Percentiles rank a stretch among this genome's conserved stretches.
Evolutionary conservation across 2,113 vertebrate species (phyloP).

Genomic region (Calonectris borealis): DNA sequence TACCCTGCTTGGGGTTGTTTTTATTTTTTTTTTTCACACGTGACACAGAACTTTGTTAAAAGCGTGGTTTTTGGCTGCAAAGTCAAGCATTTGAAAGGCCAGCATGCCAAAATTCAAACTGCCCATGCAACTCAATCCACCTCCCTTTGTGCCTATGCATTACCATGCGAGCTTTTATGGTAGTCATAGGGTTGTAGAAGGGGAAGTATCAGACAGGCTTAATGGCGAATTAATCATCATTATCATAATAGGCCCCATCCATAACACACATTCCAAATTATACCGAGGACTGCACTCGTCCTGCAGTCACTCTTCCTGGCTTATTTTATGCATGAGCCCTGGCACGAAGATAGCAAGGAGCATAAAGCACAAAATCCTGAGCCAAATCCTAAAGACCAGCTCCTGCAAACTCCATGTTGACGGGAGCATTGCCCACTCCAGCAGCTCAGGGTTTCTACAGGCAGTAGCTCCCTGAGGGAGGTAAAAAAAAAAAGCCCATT

Average conservation of each 20-base stretch:
- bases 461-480: background rate
- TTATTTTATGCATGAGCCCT: background rate
- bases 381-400: background rate
- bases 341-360: background rate
- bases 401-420: background rate
- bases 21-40: rapidly evolving
- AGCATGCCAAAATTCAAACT: background rate
- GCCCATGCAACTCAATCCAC: background rate
- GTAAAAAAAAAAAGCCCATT: rapidly evolving
- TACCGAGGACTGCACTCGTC: background rate
- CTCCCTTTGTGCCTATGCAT: background rate
- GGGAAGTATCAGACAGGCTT: constrained; percentile 11
- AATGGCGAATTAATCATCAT: constrained; percentile 39
- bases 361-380: background rate
- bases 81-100: background rate
- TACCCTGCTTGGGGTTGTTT: background rate
- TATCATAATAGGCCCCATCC: background rate
- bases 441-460: background rate
- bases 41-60: background rate
- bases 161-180: background rate
- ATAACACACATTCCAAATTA: background rate
- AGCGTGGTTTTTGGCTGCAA: rapidly evolving
- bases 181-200: background rate
- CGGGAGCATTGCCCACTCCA: rapidly evolving
- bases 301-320: background rate